A percentile compares a stretch with the other conserved stretches of the same genome.
These are phyloP conservation scores for Panulirus ornatus DNA, from an alignment of 1,140 invertebrate species.

Conservation along the genomic window DNA sequence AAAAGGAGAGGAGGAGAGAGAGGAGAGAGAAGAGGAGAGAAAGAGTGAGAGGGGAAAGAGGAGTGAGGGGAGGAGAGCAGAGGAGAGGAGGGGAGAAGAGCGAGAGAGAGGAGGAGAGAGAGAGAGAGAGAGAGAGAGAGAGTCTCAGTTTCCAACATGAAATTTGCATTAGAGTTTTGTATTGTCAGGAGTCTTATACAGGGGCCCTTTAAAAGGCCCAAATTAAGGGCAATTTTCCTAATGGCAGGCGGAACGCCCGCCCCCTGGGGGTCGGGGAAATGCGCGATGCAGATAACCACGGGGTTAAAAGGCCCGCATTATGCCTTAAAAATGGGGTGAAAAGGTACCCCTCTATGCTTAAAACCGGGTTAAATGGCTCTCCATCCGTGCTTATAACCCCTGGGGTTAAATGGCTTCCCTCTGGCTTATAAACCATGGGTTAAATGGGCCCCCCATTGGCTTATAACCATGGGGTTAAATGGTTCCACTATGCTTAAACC, in stretches of 20 bases:
- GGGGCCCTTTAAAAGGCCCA: background rate
- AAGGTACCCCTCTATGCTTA: background rate
- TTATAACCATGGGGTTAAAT: no score
- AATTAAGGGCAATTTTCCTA: background rate
- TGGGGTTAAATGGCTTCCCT: no score
- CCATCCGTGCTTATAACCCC: background rate
- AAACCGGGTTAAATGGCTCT: background rate
- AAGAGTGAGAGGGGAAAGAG: background rate
- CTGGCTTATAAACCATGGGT: no score
- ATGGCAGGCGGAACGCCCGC: background rate
- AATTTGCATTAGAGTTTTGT: background rate
- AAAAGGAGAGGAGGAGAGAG: background rate
- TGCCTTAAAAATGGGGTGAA: background rate
- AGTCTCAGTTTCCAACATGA: background rate
- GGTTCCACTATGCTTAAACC: no score
- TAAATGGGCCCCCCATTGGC: no score
- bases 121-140: background rate
- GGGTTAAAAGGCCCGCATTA: background rate
- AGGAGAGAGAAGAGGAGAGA: background rate
- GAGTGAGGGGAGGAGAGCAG: background rate
- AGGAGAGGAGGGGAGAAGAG: conserved; percentile 7
- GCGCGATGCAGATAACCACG: background rate
- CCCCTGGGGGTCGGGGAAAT: background rate
- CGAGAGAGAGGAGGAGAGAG: background rate
- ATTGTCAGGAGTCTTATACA: background rate